These are phyloP conservation scores for Microplitis manilae DNA, from an alignment of 2,888 invertebrate species.

Conservation along the genomic window DNA sequence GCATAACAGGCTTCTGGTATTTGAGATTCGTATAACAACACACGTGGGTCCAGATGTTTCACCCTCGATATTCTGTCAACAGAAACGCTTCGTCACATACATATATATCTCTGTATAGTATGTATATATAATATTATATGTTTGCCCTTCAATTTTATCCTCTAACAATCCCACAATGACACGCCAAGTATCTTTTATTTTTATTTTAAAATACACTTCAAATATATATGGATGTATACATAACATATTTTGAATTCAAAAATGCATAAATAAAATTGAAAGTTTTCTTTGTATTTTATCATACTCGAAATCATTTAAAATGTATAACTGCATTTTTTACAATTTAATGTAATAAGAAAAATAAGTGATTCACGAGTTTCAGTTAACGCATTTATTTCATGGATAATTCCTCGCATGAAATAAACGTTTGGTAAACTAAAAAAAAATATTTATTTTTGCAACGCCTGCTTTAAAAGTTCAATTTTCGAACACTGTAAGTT, in stretches of 20 bases:
- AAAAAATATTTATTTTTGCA: no score
- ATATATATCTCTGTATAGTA: not conserved
- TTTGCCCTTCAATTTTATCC: conserved; percentile 8
- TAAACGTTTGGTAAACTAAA: no score
- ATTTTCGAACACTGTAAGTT: no score
- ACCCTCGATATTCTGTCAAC: conserved; percentile 38
- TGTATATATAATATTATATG: not conserved
- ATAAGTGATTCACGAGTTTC: no score
- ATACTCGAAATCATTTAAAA: not conserved
- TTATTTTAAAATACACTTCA: conserved; percentile 11
- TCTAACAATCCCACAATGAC: conserved; percentile 25
- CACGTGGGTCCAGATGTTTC: conserved; percentile 44
- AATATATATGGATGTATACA: not conserved
- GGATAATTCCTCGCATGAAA: no score
- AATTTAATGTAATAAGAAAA: not conserved
- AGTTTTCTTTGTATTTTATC: not conserved
- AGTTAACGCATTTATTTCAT: no score
- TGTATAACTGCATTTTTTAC: not conserved
- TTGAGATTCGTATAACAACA: conserved; percentile 34
- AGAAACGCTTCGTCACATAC: conserved; percentile 39
- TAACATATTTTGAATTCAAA: not conserved
- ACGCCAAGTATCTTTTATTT: conserved; percentile 11
- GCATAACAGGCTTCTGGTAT: conserved; percentile 43
- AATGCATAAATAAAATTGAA: not conserved
- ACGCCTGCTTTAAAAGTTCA: no score